Evolutionary conservation across 1,140 invertebrate genomes (phyloP), one percentile per base, ranked within the genome.

Genomic region (Drosophila sechellia): DNA sequence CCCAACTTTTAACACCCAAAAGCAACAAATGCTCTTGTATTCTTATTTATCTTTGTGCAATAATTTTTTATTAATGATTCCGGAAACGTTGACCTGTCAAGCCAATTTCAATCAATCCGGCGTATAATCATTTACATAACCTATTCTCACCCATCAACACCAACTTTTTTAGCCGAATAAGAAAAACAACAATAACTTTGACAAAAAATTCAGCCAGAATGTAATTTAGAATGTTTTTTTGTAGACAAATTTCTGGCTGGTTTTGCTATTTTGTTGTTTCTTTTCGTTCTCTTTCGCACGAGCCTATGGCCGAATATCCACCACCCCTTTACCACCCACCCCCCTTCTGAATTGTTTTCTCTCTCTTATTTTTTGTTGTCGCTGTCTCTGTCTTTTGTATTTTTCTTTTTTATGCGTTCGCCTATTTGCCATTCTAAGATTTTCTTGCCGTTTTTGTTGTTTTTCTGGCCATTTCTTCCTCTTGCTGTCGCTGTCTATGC

Each of bases 391-490:
- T 27, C 25, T 45, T 4, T 31, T n/a, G 49, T 70, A 45, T 69
- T 45, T 45, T 50, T 58, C 27, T 39, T 68, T 58, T 55, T 31
- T 40, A 20, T 52, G 27, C 56, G 37, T 69, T 77, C 10, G 35
- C 74, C 25, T 57, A 54, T 77, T 70, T 56, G 50, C 35, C 42
- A 70, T 61, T 73, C 65, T 54, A 53, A 80, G 70, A 57, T 60
- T 48, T 78, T 59, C 42, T 69, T 56, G 50, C 64, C 25, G 15
- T 42, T 58, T 71, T 55, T 73, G 56, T 81, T 81, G 57, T 78
- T 73, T 50, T 70, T 68, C 56, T 69, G 40, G 40, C 46, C 37
- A 4, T 52, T 54, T 66, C 43, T 63, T 48, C 59, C 48, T 79
- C 57, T 60, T 39, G 42, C 20, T 70, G 25, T 77, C 56, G 35